These are phyloP conservation scores for Wasmannia auropunctata DNA, from an alignment of 1,140 invertebrate species.

Conservation along the genomic window DNA sequence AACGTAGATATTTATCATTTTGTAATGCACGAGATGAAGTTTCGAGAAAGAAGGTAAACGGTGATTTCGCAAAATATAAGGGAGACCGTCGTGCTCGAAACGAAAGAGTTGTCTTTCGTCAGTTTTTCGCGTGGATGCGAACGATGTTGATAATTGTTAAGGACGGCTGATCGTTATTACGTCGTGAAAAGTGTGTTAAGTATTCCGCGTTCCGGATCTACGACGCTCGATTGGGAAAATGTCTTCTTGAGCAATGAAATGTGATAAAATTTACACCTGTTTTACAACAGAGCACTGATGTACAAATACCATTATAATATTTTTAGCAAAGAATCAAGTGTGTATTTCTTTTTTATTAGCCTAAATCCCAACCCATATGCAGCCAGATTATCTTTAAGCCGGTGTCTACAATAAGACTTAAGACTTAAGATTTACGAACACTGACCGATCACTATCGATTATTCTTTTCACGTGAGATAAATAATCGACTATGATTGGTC, in stretches of 20 bases:
- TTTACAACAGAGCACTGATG: slow-evolving; percentile 28
- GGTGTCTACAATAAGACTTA: too few relatives aligned
- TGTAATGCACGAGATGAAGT: slow-evolving; percentile 21
- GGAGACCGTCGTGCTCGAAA: neutral
- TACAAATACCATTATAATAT: slow-evolving; percentile 48
- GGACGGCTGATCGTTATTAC: neutral
- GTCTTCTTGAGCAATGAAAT: neutral
- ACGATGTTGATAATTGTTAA: neutral
- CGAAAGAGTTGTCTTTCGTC: neutral
- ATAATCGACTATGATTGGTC: too few relatives aligned
- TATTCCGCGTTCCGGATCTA: neutral
- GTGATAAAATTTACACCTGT: slow-evolving; percentile 31
- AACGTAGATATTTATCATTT: slow-evolving; percentile 47
- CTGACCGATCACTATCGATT: too few relatives aligned
- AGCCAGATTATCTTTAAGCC: neutral
- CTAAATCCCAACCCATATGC: neutral
- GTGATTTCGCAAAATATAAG: slow-evolving; percentile 15
- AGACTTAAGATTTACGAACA: too few relatives aligned
- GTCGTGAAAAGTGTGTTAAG: neutral
- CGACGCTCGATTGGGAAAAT: neutral
- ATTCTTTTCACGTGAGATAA: too few relatives aligned
- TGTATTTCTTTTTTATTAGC: neutral
- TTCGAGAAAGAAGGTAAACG: neutral
- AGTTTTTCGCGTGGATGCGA: neutral
- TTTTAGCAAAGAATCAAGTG: slow-evolving; percentile 1